Evolutionary conservation across 2,888 invertebrate genomes (phyloP).

Genomic region (Acanthosepion esculentum): DNA sequence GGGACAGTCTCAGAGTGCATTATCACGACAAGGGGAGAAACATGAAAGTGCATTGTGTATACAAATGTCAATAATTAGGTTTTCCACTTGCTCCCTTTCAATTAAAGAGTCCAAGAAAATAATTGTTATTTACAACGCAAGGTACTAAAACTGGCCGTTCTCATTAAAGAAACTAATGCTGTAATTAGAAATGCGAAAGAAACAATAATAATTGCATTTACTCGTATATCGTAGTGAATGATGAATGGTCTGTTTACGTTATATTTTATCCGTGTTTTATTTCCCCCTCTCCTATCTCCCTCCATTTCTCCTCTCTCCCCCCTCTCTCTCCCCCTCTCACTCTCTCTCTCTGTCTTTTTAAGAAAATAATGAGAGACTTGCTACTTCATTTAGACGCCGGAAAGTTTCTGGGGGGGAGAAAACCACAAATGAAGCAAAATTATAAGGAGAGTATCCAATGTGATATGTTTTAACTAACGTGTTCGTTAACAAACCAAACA

Average conservation of each 20-base stretch:
- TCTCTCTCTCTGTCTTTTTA: neutral
- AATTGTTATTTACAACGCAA: neutral
- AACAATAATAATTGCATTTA: neutral
- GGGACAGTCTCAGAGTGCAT: neutral
- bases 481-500: conserved; percentile 6
- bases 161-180: neutral
- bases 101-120: conserved; percentile 33
- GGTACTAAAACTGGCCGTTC: neutral
- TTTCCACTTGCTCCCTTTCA: neutral
- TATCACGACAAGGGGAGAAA: neutral
- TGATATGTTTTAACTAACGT: neutral
- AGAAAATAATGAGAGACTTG: conserved; percentile 33
- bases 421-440: neutral
- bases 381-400: neutral
- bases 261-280: neutral
- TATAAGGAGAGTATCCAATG: neutral
- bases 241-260: neutral
- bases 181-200: neutral
- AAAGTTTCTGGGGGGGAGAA: neutral
- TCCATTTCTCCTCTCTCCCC: neutral
- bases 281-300: neutral
- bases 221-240: neutral
- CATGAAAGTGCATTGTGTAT: neutral
- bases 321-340: neutral
- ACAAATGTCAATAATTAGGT: conserved; percentile 33